A percentile compares a stretch with the other conserved stretches of the same genome.
Evolutionary conservation across 2,113 vertebrate genomes (phyloP).

Genomic region (Cettia cetti): DNA sequence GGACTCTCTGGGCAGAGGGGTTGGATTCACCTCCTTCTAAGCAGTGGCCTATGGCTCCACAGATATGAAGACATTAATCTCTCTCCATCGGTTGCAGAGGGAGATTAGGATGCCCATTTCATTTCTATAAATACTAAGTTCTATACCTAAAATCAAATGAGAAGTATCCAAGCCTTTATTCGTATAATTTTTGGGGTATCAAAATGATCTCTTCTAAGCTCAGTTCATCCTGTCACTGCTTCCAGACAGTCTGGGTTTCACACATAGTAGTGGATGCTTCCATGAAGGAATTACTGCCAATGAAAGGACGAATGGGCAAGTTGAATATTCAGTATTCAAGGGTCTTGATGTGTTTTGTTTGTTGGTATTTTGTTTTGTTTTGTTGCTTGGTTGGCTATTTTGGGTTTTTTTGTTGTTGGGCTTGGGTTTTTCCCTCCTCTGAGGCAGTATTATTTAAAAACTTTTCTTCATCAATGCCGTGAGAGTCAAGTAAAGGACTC

Average conservation of each 20-base stretch:
- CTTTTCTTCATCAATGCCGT: neutral
- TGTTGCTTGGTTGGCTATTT: too few relatives aligned
- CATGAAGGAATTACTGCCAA: neutral
- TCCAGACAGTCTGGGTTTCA: neutral
- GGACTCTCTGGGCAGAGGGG: fast-evolving
- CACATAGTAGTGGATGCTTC: fast-evolving
- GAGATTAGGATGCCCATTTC: neutral
- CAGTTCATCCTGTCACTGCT: neutral
- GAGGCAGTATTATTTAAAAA: neutral
- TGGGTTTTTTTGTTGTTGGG: neutral
- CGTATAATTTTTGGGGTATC: neutral
- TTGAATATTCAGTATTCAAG: fast-evolving
- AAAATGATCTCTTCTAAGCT: neutral
- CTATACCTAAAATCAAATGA: neutral
- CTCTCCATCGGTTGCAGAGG: neutral
- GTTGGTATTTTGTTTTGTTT: fast-evolving
- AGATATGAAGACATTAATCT: fast-evolving
- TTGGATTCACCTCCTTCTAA: neutral
- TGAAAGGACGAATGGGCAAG: neutral
- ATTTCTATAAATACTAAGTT: neutral
- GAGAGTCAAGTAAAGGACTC: neutral
- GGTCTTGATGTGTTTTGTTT: neutral
- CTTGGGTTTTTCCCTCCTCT: neutral
- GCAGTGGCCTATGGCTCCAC: neutral
- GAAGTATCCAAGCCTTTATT: neutral